Base-by-base conservation (phyloP, 2,797 vertebrate genomes). In the Neosalanx taihuensis region DNA sequence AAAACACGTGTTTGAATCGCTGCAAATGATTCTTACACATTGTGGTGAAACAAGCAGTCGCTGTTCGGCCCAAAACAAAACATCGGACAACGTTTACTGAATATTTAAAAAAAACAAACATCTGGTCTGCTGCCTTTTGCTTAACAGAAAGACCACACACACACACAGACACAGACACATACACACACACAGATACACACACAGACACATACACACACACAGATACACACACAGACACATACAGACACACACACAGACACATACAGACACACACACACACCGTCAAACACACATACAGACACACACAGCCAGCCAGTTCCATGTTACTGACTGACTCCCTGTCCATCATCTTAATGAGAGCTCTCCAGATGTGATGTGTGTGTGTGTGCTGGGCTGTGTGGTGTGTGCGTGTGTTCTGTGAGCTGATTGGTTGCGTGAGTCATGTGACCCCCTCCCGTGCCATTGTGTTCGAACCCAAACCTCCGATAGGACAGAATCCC, bases 331-430 rank as follows among this genome's bases (percentile, higher is more conserved):
- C 31, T 69, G 10, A 58, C 20, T 58, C 67, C 13, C 67, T 59
- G 67, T 57, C 67, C 30, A 4, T 35, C 31, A 33, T 35, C 33
- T 59, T 69, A 69, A 69, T 69, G 67, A 37, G 9, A 6, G 53
- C 31, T 13, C 53, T 69, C 67, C 51, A 69, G 26, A 69, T 57
- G 51, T 57, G 3, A 56, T 4, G 2, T 37, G 4, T 66, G n/a
- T 66, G n/a, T 26, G 6, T 67, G 4, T 60, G 9, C 13, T 26
- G 10, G 49, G 53, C 37, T 72, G 49, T 58, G 49, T 35, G 30
- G 33, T 31, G 46, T 53, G 57, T 26, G 23, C 1, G 23, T 26
- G 23, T 26, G 23, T 26, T 26, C 23, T 26, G 23, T 26, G 35
- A 35, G 35, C 35, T 6, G 35, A 35, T 35, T 35, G 6, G 35